Evolutionary conservation across 2,113 vertebrate species (phyloP).

Genomic region (Ceyx cyanopectus): DNA sequence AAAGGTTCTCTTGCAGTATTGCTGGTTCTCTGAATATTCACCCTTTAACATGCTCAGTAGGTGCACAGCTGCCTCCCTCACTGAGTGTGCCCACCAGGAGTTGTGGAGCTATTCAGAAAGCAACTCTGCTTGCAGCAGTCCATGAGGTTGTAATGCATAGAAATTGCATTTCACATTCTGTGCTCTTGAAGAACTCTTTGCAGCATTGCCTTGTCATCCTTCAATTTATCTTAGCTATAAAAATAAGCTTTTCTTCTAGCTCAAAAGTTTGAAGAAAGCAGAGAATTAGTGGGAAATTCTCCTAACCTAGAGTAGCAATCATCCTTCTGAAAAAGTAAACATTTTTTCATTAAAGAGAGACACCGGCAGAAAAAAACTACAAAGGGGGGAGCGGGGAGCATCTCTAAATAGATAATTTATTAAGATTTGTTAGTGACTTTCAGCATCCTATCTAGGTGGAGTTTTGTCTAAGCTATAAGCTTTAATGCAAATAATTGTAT

Average conservation of each 20-base stretch:
- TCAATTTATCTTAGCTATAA: background rate
- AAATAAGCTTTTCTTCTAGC: background rate
- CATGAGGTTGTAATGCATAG: background rate
- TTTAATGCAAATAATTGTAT: background rate
- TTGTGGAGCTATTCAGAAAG: background rate
- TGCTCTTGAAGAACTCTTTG: background rate
- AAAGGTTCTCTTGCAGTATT: background rate
- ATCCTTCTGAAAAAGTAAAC: background rate
- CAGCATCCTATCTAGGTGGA: background rate
- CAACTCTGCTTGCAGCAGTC: rapidly evolving
- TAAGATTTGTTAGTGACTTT: background rate
- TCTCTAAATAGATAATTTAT: background rate
- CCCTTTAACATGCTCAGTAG: background rate
- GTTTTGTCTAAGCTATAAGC: background rate
- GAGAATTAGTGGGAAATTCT: background rate
- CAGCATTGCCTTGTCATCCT: background rate
- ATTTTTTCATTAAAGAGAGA: background rate
- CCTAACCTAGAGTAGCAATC: background rate
- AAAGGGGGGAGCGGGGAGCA: background rate
- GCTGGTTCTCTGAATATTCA: background rate
- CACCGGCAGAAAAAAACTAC: background rate
- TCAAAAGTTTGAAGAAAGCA: background rate
- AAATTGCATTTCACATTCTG: background rate
- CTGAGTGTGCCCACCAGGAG: background rate
- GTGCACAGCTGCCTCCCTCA: background rate